These are phyloP conservation scores for Battus philenor DNA, from an alignment of 1,140 invertebrate genomes.

Conservation along the genomic window DNA sequence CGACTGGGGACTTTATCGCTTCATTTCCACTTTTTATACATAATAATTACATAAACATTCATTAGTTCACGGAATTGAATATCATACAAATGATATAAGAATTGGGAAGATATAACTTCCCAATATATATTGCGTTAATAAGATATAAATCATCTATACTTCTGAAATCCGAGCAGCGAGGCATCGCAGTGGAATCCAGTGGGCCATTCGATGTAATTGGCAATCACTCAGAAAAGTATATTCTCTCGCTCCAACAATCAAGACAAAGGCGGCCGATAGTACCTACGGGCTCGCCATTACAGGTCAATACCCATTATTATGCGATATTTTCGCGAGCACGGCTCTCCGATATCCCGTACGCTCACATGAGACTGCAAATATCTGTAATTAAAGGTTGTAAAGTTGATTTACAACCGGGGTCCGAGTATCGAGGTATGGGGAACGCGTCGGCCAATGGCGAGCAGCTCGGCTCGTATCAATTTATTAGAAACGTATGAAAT, in stretches of 20 bases:
- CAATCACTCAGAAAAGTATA: conserved; percentile 71
- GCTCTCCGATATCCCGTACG: conserved; percentile 66
- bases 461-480: conserved; percentile 61
- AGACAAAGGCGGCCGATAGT: conserved; percentile 71
- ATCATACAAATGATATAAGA: not conserved
- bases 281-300: conserved; percentile 70
- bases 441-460: conserved; percentile 62
- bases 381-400: conserved; percentile 75
- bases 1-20: conserved; percentile 39
- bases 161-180: conserved; percentile 49
- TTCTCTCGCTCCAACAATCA: conserved; percentile 63
- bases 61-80: not conserved
- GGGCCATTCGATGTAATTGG: conserved; percentile 72
- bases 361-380: conserved; percentile 71
- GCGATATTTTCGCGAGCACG: conserved; percentile 71
- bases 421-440: conserved; percentile 51
- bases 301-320: conserved; percentile 74
- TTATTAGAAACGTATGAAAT: conserved; percentile 72
- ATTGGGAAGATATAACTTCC: too few species aligned
- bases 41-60: conserved; percentile 12
- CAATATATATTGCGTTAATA: too few species aligned
- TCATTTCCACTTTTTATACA: too few species aligned
- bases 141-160: conserved; percentile 62
- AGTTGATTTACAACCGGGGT: conserved; percentile 70
- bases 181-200: conserved; percentile 58